Base-by-base conservation (phyloP, 1,140 invertebrate species). In the Chlorops oryzae region DNA sequence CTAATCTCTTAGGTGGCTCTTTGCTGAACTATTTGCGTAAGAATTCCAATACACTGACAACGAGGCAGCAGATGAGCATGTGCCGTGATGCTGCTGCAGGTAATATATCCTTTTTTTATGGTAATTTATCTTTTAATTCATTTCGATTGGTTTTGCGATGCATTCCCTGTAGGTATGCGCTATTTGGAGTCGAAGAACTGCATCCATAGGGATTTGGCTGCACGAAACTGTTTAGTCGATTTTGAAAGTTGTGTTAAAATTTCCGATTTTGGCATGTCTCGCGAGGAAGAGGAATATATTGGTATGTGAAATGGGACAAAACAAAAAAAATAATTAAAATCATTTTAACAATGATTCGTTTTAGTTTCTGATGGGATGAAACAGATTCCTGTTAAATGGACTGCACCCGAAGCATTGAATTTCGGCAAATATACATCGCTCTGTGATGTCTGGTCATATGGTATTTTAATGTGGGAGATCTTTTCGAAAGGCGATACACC, bases 381-480 rank as follows among this genome's bases (percentile, higher is more conserved):
- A 75, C 93, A 97, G 77, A 97, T 98, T 66, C 93, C 93, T 1
- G 96, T 98, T 39, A 97, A 97, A 73, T 97, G 93, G 94, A 96
- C 93, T 2, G 92, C 93, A 3, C 93, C 93, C 3, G 93, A 98
- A 76, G 93, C 93, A 20, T 75, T 98, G 13, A 95, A 96, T 76
- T 96, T 92, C 76, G 93, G 92, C 88, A 78, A 77, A 64, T 98
- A 98, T 71, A 97, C 94, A n/a, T 90, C 91, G 0, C 73, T 96
- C 3, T 96, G 92, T 74, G 95, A 98, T 76, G 92, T 97, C n/a
- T 98, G 95, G 94, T 96, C 92, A 64, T 98, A 92, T 73, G 94
- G 94, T 17, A 88, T 98, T 52, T 75, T 98, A 32, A 87, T 90
- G 78, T 98, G 94, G 93, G 95, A 98, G 76, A 92, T 98, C 63